These are phyloP conservation scores for Lophura nycthemera DNA, from an alignment of 2,113 vertebrate species.

Conservation along the genomic window DNA sequence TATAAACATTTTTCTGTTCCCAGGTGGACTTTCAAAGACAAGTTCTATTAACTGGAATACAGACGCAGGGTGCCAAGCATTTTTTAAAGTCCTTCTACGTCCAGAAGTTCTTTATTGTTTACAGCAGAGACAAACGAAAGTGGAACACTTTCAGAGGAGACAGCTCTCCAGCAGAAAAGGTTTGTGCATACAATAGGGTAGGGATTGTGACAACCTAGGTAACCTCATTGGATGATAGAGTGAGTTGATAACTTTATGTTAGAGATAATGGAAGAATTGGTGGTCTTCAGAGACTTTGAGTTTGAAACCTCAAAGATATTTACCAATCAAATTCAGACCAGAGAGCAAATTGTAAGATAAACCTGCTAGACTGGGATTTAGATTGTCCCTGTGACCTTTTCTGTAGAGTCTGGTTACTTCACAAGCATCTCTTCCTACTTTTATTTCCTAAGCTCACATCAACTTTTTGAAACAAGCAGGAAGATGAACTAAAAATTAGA, in stretches of 20 bases:
- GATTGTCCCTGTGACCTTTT: not conserved
- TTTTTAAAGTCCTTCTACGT: conserved; percentile 80
- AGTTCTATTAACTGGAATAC: conserved; percentile 89
- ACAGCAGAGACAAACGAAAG: conserved; percentile 86
- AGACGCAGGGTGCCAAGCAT: conserved; percentile 91
- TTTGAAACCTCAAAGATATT: not conserved
- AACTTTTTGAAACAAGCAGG: not conserved
- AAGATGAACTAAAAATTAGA: not conserved
- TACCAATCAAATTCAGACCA: not conserved
- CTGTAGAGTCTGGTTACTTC: not conserved
- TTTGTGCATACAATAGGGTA: conserved; percentile 18
- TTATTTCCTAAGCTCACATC: not conserved
- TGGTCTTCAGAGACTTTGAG: not conserved
- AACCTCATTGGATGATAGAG: not conserved
- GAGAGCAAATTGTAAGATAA: not conserved
- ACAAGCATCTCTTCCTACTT: not conserved
- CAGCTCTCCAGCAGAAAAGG: conserved; percentile 78
- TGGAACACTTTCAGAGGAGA: conserved; percentile 91
- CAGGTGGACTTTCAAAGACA: conserved; percentile 92
- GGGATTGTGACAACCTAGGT: not conserved
- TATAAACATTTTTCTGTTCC: not conserved
- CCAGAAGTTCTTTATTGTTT: conserved; percentile 83
- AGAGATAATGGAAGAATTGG: not conserved
- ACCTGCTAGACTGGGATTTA: not conserved
- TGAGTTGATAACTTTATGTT: not conserved